Conservation (phyloP, 2,113 vertebrate genomes). For the Regulus satrapa region DNA sequence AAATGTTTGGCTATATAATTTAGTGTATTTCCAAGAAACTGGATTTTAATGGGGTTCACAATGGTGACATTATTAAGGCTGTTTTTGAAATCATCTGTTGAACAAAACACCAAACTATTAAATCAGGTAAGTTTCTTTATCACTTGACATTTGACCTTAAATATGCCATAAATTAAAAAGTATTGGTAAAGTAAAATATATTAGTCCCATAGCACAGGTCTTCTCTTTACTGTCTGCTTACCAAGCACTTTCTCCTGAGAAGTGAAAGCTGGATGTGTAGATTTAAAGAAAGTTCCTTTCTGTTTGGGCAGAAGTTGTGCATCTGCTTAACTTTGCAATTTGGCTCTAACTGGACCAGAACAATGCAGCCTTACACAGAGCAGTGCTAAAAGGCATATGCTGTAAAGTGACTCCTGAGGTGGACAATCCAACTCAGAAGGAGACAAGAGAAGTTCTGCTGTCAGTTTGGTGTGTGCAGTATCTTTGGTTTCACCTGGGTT, state of each 20-base stretch:
- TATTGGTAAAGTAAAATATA: neutral
- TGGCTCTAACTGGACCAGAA: neutral
- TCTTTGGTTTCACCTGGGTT: neutral
- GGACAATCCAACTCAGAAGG: neutral
- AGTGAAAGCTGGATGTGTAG: neutral
- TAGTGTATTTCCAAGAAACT: slow-evolving; percentile 1
- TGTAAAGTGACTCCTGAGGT: neutral
- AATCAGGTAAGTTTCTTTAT: slow-evolving; percentile 3
- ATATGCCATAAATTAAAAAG: neutral
- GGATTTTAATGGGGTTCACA: slow-evolving; percentile 1
- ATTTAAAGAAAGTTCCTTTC: neutral
- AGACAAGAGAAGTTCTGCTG: neutral
- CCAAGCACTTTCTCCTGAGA: neutral
- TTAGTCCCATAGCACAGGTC: neutral
- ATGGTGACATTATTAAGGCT: neutral
- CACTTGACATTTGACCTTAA: neutral
- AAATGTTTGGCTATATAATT: slow-evolving; percentile 5
- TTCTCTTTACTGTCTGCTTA: neutral
- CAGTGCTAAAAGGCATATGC: neutral
- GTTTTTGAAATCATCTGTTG: neutral
- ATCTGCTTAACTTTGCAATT: neutral
- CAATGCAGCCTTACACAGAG: neutral
- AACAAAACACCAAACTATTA: neutral
- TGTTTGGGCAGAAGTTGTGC: neutral
- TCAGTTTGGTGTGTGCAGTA: neutral